phyloP scores from a whole-genome alignment of 2,888 invertebrate species.

The Dynastes maya region DNA sequence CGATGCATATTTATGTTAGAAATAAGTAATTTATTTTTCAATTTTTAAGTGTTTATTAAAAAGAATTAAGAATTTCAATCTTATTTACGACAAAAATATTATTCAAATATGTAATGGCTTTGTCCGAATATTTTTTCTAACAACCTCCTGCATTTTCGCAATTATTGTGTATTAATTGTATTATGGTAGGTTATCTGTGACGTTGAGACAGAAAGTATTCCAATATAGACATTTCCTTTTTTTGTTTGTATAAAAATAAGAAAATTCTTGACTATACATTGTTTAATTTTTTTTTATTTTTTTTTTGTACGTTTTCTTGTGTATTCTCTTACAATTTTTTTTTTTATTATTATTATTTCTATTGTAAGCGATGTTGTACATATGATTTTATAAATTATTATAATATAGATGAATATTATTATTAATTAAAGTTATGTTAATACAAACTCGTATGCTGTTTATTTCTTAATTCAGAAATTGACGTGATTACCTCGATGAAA shows the following conservation, averaged over 20 bases:
- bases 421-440: slow-evolving; percentile 15
- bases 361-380: too few relatives aligned
- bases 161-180: neutral
- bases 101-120: too few relatives aligned
- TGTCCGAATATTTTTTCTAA: too few relatives aligned
- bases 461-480: neutral
- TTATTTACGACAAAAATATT: too few relatives aligned
- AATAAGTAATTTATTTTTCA: too few relatives aligned
- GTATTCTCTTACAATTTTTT: too few relatives aligned
- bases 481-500: too few relatives aligned
- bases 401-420: slow-evolving; percentile 1
- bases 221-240: neutral
- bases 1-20: too few relatives aligned
- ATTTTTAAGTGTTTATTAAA: too few relatives aligned
- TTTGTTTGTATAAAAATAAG: neutral
- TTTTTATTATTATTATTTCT: too few relatives aligned
- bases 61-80: too few relatives aligned
- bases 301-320: neutral
- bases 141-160: neutral
- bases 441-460: neutral
- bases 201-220: neutral
- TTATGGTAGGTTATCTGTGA: neutral
- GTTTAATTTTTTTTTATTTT: neutral
- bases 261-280: neutral
- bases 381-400: neutral